A percentile compares a stretch with the other conserved stretches of the same genome.
phyloP scores from a whole-genome alignment of 1,140 invertebrate species.

The Drosophila tani region DNA sequence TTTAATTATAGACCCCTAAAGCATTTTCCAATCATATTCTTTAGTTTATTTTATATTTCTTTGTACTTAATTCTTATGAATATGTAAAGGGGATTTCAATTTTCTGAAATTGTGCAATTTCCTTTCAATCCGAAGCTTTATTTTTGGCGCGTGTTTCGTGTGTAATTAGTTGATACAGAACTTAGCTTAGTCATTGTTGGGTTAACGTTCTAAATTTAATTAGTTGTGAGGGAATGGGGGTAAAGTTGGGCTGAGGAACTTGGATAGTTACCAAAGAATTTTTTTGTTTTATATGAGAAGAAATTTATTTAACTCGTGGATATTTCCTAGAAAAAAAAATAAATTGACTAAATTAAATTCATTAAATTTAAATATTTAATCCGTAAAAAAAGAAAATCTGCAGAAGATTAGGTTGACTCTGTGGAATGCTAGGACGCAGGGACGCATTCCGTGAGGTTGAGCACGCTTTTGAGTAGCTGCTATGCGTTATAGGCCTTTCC shows the following conservation, averaged over 20 bases:
- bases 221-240: not conserved
- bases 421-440: too few relatives aligned
- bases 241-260: not conserved
- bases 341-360: not conserved
- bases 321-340: not conserved
- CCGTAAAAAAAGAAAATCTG: not conserved
- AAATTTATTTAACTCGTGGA: not conserved
- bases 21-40: constrained; percentile 79
- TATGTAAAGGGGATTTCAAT: constrained; percentile 16
- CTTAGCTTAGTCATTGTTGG: constrained; percentile 6
- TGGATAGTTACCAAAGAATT: too few relatives aligned
- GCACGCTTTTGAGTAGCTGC: not conserved
- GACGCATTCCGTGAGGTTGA: not conserved
- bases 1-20: constrained; percentile 79
- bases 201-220: constrained; percentile 22
- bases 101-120: constrained; percentile 42
- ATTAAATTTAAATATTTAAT: not conserved
- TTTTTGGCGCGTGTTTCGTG: constrained; percentile 52
- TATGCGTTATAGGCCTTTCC: too few relatives aligned
- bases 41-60: constrained; percentile 49
- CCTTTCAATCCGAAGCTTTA: constrained; percentile 37
- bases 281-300: not conserved
- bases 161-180: constrained; percentile 43
- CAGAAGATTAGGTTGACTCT: not conserved
- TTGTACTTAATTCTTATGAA: constrained; percentile 33